Conservation (phyloP, 2,888 invertebrate genomes). For the Cosmopolites sordidus region DNA sequence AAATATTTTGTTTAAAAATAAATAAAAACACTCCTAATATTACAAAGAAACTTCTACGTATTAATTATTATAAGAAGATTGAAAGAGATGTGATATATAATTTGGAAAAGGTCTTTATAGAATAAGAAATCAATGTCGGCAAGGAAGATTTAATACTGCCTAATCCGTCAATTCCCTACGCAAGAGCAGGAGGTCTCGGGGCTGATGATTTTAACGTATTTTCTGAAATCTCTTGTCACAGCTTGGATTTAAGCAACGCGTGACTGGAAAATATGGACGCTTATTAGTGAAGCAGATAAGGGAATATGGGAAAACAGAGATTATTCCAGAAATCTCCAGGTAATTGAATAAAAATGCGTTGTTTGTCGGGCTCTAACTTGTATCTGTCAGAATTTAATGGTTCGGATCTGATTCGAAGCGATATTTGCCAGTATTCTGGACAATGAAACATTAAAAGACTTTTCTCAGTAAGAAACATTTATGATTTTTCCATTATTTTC, state of each 20-base stretch:
- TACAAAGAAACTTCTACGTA: too few species aligned
- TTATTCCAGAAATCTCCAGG: constrained; percentile 18
- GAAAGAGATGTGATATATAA: too few species aligned
- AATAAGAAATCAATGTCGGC: constrained; percentile 4
- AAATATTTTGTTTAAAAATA: too few species aligned
- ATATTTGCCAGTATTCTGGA: neutral
- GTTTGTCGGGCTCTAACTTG: neutral
- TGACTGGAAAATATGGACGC: constrained; percentile 22
- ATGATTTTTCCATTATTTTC: too few species aligned
- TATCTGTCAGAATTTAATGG: constrained; percentile 1
- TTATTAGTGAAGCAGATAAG: constrained; percentile 20
- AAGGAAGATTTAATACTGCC: constrained; percentile 8
- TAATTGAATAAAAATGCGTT: constrained; percentile 22
- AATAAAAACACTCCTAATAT: too few species aligned
- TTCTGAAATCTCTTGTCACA: constrained; percentile 17
- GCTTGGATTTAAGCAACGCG: constrained; percentile 15
- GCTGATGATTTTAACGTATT: constrained; percentile 19
- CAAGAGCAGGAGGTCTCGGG: constrained; percentile 10
- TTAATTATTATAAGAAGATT: too few species aligned
- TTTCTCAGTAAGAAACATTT: too few species aligned
- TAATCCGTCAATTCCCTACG: constrained; percentile 16
- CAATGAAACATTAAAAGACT: too few species aligned
- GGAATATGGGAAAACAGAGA: constrained; percentile 18
- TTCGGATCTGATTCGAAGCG: neutral
- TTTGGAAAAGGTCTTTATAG: neutral